Base-by-base conservation (phyloP, 37 sponge, comb jelly and placozoan species). In the Cliona cf. orientalis region DNA sequence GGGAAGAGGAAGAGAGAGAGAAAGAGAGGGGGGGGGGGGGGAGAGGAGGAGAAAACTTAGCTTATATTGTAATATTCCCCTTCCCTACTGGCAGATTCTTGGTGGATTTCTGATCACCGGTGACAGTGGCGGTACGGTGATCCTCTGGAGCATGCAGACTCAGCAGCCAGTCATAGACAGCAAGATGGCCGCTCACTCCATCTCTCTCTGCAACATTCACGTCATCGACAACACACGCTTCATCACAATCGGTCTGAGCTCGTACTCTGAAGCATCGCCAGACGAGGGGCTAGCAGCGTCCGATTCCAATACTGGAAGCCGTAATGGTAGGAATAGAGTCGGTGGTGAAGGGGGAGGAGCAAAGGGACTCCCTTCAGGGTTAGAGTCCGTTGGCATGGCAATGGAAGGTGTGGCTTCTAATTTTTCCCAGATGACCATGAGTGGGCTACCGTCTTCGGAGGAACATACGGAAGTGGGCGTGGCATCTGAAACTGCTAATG, bases 101-200 rank as follows among this genome's bases (percentile, higher is more conserved):
- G 89, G 89, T 12, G 78, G 89, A 11, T 63, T 69, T 23, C 60
- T 88, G 38, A 25, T 88, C 17, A 82, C 89, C 19, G 89, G 82
- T 25, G 58, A 71, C 33, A 14, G 11, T 3, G 58, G 68, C 31
- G 89, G 89, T 21, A 70, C 6, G 7, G 76, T 88, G 46, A 45
- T 61, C 17, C 58, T 81, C 25, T 88, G 89, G 89, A 88, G 70
- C 58, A 88, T 88, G 89, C 32, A 45, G 21, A 77, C 42, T 14
- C 83, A 81, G 45, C 69, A 56, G 25, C 89, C 89, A 28, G n/a
- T 35, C 7, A 7, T 88, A 2, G 36, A 79, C 53, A 65, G 61
- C 38, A 33, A 42, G 42, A 44, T 81, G 28, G n/a, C 33, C 3
- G 63, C 76, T 23, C 89, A 88, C 65, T 53, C 78, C 17, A 34